Percentiles rank a stretch among this genome's conserved stretches.
phyloP scores from a whole-genome alignment of 2,888 invertebrate species.

The Hirudinaria manillensis region DNA sequence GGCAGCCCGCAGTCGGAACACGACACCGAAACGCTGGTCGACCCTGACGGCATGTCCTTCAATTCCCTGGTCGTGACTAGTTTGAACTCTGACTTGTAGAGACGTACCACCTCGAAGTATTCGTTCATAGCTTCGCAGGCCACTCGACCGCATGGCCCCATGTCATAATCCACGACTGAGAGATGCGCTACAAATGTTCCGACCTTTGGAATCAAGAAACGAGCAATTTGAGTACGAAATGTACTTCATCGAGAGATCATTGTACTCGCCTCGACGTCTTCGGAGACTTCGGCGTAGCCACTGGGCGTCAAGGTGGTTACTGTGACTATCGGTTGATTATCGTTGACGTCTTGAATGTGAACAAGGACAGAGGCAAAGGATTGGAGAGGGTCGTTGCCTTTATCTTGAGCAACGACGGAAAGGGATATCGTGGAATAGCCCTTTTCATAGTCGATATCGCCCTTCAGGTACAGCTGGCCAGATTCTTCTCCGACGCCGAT shows the following conservation, averaged over 20 bases:
- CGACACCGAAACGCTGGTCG: slow-evolving; percentile 33
- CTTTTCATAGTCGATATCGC: slow-evolving; percentile 1
- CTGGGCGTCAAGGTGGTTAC: slow-evolving; percentile 36
- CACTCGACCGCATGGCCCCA: slow-evolving; percentile 31
- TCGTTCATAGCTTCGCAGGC: slow-evolving; percentile 14
- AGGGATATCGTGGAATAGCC: slow-evolving; percentile 23
- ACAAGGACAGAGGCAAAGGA: slow-evolving; percentile 35
- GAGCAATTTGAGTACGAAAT: background rate
- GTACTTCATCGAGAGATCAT: background rate
- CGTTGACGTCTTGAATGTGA: slow-evolving; percentile 37
- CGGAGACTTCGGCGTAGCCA: slow-evolving; percentile 32
- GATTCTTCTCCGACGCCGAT: slow-evolving; percentile 31
- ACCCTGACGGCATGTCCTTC: slow-evolving; percentile 32
- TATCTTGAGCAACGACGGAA: slow-evolving; percentile 35
- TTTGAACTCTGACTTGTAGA: slow-evolving; percentile 35
- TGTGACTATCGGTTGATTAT: slow-evolving; percentile 37
- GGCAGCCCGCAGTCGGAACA: slow-evolving; percentile 37
- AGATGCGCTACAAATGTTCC: slow-evolving; percentile 36
- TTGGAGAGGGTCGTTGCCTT: slow-evolving; percentile 34
- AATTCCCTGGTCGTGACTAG: slow-evolving; percentile 33
- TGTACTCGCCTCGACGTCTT: slow-evolving; percentile 28
- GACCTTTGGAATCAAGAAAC: slow-evolving; percentile 5
- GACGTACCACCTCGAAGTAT: slow-evolving; percentile 18
- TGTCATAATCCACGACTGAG: slow-evolving; percentile 35
- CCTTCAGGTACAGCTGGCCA: slow-evolving; percentile 27